phyloP scores from a whole-genome alignment of 2,888 invertebrate genomes.

The Andricus quercusramuli region DNA sequence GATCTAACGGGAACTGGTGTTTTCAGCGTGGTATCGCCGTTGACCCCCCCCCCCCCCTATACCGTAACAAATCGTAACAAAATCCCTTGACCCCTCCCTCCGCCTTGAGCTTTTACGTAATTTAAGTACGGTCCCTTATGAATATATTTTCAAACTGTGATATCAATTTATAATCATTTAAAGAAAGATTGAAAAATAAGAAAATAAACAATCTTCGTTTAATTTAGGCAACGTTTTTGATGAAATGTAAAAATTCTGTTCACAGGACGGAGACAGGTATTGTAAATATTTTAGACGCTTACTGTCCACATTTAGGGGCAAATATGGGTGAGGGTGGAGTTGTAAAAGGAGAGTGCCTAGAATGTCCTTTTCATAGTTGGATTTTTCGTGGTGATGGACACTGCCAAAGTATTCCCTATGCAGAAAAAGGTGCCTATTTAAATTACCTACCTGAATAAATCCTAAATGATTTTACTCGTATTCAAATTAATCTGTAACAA shows the following conservation, averaged over 20 bases:
- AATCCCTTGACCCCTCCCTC: too few relatives aligned
- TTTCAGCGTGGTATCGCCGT: too few relatives aligned
- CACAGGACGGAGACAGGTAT: constrained; percentile 80
- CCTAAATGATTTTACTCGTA: neutral
- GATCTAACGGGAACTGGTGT: too few relatives aligned
- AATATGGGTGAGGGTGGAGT: constrained; percentile 83
- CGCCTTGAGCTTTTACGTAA: too few relatives aligned
- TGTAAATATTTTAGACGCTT: constrained; percentile 88
- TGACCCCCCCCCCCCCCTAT: too few relatives aligned
- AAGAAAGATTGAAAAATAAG: neutral
- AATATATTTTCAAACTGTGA: too few relatives aligned
- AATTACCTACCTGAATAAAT: neutral
- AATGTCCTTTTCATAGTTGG: constrained; percentile 96
- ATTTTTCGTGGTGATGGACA: constrained; percentile 87
- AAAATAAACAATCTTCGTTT: neutral
- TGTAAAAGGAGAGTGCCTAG: constrained; percentile 88
- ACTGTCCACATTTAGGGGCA: constrained; percentile 95
- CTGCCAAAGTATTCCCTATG: constrained; percentile 88
- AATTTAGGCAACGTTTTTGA: neutral
- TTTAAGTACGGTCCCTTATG: too few relatives aligned
- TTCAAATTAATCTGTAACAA: too few relatives aligned
- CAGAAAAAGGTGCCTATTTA: constrained; percentile 79
- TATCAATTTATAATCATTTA: too few relatives aligned
- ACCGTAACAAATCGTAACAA: too few relatives aligned
- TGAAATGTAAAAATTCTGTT: neutral